phyloP scores from a whole-genome alignment of 2,888 invertebrate genomes.

The Epirrita christyi region DNA sequence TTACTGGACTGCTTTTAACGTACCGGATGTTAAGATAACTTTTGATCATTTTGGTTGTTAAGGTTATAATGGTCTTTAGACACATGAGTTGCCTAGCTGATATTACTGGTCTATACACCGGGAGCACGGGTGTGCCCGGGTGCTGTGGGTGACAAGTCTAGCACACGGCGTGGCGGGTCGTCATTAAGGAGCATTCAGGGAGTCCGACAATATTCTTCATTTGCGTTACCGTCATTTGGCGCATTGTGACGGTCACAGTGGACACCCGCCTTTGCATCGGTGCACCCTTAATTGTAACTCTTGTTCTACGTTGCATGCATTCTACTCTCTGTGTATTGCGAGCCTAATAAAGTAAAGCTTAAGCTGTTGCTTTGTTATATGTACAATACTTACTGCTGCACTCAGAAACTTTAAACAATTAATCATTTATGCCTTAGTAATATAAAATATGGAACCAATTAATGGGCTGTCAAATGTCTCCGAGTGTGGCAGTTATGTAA shows the following conservation, averaged over 20 bases:
- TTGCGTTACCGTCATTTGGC: slow-evolving; percentile 82
- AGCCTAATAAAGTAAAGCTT: no score
- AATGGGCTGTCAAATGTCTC: no score
- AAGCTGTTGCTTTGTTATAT: no score
- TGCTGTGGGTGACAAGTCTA: slow-evolving; percentile 52
- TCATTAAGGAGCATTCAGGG: slow-evolving; percentile 83
- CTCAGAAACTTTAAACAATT: no score
- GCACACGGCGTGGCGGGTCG: slow-evolving; percentile 58
- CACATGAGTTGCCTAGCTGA: slow-evolving; percentile 6
- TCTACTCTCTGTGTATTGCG: no score
- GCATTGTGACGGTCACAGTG: slow-evolving; percentile 69
- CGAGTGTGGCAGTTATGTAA: no score
- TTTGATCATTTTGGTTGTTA: background rate
- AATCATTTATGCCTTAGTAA: no score
- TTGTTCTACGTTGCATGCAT: slow-evolving; percentile 58
- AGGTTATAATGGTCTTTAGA: background rate
- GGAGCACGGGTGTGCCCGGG: background rate
- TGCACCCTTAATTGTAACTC: slow-evolving; percentile 80
- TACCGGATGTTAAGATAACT: no score
- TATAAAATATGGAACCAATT: no score
- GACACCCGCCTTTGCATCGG: slow-evolving; percentile 66
- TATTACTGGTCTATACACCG: background rate
- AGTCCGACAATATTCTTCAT: slow-evolving; percentile 84
- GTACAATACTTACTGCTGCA: no score
- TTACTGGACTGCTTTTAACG: no score